Conservation (phyloP, 2,797 vertebrate species). For the Aldrovandia affinis region DNA sequence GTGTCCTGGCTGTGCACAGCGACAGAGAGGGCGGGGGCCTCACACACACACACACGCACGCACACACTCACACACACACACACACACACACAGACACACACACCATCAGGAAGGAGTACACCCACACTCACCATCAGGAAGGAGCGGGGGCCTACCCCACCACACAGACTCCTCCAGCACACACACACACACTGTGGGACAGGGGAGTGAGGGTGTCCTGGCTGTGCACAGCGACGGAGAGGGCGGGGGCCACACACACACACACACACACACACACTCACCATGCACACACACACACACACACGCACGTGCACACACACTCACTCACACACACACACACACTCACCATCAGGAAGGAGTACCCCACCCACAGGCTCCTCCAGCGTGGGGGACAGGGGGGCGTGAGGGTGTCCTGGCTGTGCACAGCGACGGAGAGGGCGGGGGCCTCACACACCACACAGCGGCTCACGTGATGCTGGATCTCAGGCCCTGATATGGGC, state of each 20-base stretch:
- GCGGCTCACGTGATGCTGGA: constrained; percentile 82
- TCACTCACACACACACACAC: background rate
- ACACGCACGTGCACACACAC: background rate
- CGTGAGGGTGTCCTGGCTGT: constrained; percentile 78
- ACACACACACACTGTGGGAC: background rate
- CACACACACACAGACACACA: background rate
- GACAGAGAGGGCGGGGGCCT: constrained; percentile 75
- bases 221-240: background rate
- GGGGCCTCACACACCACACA: constrained; percentile 88
- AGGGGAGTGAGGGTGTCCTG: too few relatives aligned
- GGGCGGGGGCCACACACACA: constrained; percentile 3
- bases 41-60: constrained; percentile 80
- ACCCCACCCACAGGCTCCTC: constrained; percentile 87
- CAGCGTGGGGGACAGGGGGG: constrained; percentile 79
- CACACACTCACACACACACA: background rate
- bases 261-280: background rate
- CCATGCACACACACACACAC: background rate
- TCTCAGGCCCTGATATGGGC: constrained; percentile 71
- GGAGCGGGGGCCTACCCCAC: background rate
- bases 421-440: constrained; percentile 75
- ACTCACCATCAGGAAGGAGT: constrained; percentile 91
- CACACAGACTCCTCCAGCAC: background rate
- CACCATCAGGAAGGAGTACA: background rate
- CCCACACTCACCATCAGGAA: background rate
- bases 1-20: constrained; percentile 86